These are phyloP conservation scores for Drosophila santomea DNA, from an alignment of 1,140 invertebrate species.

Conservation along the genomic window DNA sequence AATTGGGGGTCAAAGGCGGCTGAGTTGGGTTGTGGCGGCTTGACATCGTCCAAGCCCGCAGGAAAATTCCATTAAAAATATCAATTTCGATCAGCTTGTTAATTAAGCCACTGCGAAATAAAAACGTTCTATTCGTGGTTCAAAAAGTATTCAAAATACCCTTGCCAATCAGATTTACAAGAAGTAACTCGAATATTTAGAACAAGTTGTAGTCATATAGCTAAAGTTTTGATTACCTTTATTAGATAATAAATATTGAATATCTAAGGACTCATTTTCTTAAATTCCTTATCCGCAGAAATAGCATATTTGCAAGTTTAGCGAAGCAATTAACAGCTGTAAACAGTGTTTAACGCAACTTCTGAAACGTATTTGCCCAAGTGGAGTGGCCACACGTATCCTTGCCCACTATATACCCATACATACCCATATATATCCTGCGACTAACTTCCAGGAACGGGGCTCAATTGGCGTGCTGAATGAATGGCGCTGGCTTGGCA, in stretches of 20 bases:
- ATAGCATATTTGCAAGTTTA: not conserved
- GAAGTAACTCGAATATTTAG: not conserved
- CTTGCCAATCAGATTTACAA: not conserved
- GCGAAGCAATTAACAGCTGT: no score
- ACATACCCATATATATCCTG: not conserved
- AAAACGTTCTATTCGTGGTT: not conserved
- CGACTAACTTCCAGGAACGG: slow-evolving; percentile 3
- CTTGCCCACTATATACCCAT: not conserved
- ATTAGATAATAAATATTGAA: no score
- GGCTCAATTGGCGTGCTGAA: slow-evolving; percentile 48
- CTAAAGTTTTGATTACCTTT: no score
- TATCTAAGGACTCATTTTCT: not conserved
- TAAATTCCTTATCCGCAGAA: not conserved
- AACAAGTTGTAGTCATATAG: no score
- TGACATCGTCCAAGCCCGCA: not conserved
- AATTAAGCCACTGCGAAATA: slow-evolving; percentile 30
- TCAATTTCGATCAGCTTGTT: slow-evolving; percentile 38
- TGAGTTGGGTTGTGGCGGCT: slow-evolving; percentile 6
- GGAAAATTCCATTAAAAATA: slow-evolving; percentile 29
- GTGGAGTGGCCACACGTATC: slow-evolving; percentile 10
- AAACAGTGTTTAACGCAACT: no score
- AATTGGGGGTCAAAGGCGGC: slow-evolving; percentile 30
- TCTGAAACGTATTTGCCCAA: no score
- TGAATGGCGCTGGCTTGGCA: slow-evolving; percentile 25
- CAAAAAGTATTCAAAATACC: not conserved